These are phyloP conservation scores for Diplodus sargus DNA, from an alignment of 2,797 vertebrate species.

Conservation along the genomic window DNA sequence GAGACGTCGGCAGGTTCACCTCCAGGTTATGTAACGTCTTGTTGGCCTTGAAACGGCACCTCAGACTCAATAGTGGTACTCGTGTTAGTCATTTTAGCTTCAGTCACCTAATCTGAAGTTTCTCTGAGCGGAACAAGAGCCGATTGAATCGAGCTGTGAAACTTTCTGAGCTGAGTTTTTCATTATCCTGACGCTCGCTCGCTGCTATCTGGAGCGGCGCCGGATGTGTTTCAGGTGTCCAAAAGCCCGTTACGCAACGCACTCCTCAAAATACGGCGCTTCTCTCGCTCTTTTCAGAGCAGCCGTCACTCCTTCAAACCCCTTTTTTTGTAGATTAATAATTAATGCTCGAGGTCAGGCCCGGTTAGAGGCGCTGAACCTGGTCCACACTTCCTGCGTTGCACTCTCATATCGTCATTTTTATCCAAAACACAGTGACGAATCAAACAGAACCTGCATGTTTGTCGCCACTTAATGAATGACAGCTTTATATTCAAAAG, in stretches of 20 bases:
- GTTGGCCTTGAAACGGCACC: conserved; percentile 20
- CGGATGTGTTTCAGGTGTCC: background rate
- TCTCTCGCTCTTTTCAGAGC: background rate
- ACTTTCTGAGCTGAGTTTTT: background rate
- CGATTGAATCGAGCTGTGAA: background rate
- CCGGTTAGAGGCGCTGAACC: background rate
- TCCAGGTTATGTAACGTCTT: conserved; percentile 31
- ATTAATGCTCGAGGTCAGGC: conserved; percentile 1
- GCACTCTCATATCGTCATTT: conserved; percentile 35
- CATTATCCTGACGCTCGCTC: background rate
- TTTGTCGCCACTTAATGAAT: conserved; percentile 21
- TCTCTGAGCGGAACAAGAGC: background rate
- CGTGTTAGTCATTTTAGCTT: conserved; percentile 13
- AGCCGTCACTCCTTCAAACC: background rate
- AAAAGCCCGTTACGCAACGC: background rate
- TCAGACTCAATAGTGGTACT: conserved; percentile 10
- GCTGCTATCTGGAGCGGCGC: background rate
- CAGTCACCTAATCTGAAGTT: conserved; percentile 19
- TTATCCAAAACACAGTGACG: conserved; percentile 28
- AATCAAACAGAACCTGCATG: background rate
- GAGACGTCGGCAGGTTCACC: conserved; percentile 46
- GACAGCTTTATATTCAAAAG: conserved; percentile 28
- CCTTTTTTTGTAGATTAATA: conserved; percentile 30
- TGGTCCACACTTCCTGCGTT: conserved; percentile 4
- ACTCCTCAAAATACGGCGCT: conserved; percentile 7